Base-by-base conservation (phyloP, 1,140 invertebrate species). In the Stegodyphus dumicola region DNA sequence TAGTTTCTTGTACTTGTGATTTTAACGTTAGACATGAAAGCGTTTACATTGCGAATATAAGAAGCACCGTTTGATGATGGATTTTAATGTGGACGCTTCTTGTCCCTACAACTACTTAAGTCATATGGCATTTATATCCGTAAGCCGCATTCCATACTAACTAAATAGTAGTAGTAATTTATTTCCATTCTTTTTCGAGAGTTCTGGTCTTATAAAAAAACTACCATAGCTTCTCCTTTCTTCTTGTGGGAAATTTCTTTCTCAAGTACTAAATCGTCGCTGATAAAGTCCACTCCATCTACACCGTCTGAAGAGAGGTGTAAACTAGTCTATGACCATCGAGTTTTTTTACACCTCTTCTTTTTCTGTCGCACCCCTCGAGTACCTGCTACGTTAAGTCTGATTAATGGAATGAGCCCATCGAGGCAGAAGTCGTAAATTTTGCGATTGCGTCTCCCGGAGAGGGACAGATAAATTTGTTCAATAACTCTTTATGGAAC, bases 301-400 rank as follows among this genome's bases (percentile, higher is more conserved):
- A 5, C 33, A 18, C 15, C n/a, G n/a, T 67, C 65, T 67, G 65
- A 67, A 67, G 56, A 60, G 64, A 78, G 77, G 77, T 78, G 77
- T 69, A 78, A 78, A 78, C 77, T 78, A 78, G n/a, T n/a, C 77
- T 60, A 77, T 78, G 77, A 78, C 65, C 64, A 51, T 69, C 66
- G 6, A 11, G 17, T 53, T 78, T 78, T 78, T 69, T 69, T 54
- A 5, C 64, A 66, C 48, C 56, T 65, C 60, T 15, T 54, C 75
- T 54, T 65, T 65, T 51, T n/a, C 77, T 17, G 15, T 33, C 17
- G 11, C 65, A 67, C 17, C 65, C 15, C 17, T 67, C 49, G 51
- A 54, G 77, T 18, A 78, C 77, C 65, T 78, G 77, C 51, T 69
- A 54, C 49, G 49, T 10, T 66, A 78, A 78, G 66, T 48, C 77